phyloP scores from a whole-genome alignment of 2,888 invertebrate genomes.

The Tenthredo mesomela region DNA sequence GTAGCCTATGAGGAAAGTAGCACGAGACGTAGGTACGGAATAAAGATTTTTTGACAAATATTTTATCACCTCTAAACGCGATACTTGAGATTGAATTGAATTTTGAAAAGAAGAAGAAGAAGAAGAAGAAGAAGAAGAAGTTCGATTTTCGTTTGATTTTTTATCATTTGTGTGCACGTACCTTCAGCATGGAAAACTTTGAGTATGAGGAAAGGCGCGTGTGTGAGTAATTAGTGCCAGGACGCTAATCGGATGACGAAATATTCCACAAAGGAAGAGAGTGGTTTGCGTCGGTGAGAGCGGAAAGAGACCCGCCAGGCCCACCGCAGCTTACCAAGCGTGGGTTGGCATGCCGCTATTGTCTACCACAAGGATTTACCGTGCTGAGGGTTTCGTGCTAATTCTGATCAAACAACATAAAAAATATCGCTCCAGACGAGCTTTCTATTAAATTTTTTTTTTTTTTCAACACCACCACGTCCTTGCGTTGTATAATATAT shows the following conservation, averaged over 20 bases:
- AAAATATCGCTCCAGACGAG: constrained; percentile 19
- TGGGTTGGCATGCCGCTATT: constrained; percentile 48
- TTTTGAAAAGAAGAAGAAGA: background rate
- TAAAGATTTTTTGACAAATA: background rate
- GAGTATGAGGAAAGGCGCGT: constrained; percentile 59
- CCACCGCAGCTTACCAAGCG: constrained; percentile 25
- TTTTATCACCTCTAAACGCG: background rate
- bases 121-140: background rate
- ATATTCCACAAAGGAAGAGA: constrained; percentile 64
- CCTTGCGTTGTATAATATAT: background rate
- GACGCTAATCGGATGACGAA: constrained; percentile 73
- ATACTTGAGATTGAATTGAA: background rate
- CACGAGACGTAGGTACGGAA: background rate
- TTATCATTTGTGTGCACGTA: background rate
- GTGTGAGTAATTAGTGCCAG: constrained; percentile 70
- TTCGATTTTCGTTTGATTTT: background rate
- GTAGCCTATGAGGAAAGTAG: background rate
- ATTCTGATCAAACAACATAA: constrained; percentile 45
- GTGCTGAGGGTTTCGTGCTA: constrained; percentile 26
- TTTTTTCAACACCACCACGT: background rate
- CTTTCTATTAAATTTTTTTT: background rate
- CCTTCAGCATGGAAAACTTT: constrained; percentile 50
- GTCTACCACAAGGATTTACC: constrained; percentile 34
- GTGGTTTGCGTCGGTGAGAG: constrained; percentile 15
- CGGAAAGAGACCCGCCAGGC: background rate